Base-by-base conservation (phyloP, 2,888 invertebrate species). In the Epirrhoe tristata region DNA sequence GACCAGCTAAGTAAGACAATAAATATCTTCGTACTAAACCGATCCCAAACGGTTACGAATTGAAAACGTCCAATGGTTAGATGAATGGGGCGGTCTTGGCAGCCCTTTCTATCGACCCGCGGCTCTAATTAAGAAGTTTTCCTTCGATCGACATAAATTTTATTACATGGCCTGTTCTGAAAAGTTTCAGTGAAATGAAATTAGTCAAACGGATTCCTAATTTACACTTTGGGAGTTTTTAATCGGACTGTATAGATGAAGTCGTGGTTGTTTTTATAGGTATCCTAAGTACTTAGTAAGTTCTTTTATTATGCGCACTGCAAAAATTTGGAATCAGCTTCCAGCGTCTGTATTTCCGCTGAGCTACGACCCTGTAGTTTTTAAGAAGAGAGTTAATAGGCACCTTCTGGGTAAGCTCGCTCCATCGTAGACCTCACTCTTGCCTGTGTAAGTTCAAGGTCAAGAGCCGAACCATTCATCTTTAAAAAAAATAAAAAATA, bases 61-160 rank as follows among this genome's bases (percentile, higher is more conserved):
- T 81, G 81, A 81, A 85, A 83, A 79, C 76, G 81, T 77, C 79
- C 81, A 70, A 77, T 68, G 79, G 77, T 77, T 70, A 77, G 75
- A 83, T 83, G 81, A 81, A 84, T 76, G 74, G 78, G 73, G 78
- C 80, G 83, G 81, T 83, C 79, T 83, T 81, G 79, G 77, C 76
- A 79, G 80, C 81, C 81, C 76, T 83, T 81, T 78, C 81, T 81
- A 81, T 80, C 80, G 81, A 78, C 80, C 82, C 66, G 51, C 55
- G 74, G 67, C 81, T 81, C 85, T 89, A 90, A 90, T 90, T 90
- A 88, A 88, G 86, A 90, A 90, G 85, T 89, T 90, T 85, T 79
- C 70, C 79, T 78, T 78, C 83, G 78, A 87, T 87, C 81, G 83
- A 83, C 82, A 82, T 82, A 84, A 87, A 87, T 89, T 88, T 84